Evolutionary conservation across 2,113 vertebrate genomes (phyloP), one percentile per base, ranked within the genome.

Genomic region (Hyperopisus bebe): DNA sequence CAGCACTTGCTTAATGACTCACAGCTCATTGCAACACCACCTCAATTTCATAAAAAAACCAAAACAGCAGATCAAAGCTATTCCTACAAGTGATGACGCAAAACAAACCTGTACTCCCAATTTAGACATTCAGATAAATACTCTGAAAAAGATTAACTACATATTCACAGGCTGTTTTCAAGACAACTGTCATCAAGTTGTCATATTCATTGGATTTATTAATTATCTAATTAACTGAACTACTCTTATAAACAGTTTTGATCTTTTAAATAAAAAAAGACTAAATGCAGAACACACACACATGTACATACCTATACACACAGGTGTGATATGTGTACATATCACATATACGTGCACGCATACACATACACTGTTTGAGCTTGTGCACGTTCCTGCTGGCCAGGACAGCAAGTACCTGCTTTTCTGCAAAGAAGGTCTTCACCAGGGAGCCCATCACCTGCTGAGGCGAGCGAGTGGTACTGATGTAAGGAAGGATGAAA

Each of bases 391-490:
- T 77, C 70, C 74, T 17, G 74, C 13, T 77, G 35, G 35, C 74
- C 74, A 77, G 31, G 35, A 48, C n/a, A 9, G 3, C 17, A 66
- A 0, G 89, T 90, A 99, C 98, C 96, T 98, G 95, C 92, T 96
- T 95, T 55, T 95, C 92, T 89, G 97, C 97, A 84, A 99, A 97
- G 93, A 96, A 95, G 82, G 94, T 94, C 94, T 99, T 99, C 90
- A 99, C 93, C 92, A 99, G 91, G 27, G 97, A 96, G 62, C 98
- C 98, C 98, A 99, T 99, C 91, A 99, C 96, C 94, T 98, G 97
- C 95, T 99, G 98, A 0, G 98, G 98, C 24, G 98, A 99, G 89
- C 97, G 97, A 55, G 96, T 96, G 0, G 97, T 97, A 83, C 98
- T 99, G 93, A 99, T 95, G 88, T 98, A 95, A 1, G 98, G 98